Conservation (phyloP, 2,113 vertebrate genomes). For the Ia io region DNA sequence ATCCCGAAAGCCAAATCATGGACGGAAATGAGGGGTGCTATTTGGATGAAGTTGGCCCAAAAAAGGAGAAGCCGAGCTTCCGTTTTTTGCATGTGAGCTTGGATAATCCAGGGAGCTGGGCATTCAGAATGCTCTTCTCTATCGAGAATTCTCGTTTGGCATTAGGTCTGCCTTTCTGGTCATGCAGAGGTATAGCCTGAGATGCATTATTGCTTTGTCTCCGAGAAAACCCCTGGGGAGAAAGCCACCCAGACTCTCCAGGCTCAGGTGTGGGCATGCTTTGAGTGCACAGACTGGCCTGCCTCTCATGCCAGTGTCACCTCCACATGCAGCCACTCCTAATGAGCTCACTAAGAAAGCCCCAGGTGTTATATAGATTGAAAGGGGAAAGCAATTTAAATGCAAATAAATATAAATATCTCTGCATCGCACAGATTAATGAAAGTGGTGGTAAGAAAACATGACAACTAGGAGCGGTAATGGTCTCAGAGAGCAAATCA, state of each 20-base stretch:
- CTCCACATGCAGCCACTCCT: background rate
- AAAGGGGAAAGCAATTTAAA: conserved; percentile 37
- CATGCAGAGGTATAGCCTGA: background rate
- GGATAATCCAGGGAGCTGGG: background rate
- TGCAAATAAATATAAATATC: conserved; percentile 11
- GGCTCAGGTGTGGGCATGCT: background rate
- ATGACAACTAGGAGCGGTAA: background rate
- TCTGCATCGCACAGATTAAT: background rate
- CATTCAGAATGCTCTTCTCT: background rate
- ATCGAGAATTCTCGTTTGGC: background rate
- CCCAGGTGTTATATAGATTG: background rate
- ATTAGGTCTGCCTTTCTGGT: background rate
- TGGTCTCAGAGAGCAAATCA: background rate
- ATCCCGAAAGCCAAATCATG: background rate
- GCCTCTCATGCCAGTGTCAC: background rate
- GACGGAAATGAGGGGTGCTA: background rate
- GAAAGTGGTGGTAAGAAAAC: background rate
- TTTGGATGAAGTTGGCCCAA: background rate
- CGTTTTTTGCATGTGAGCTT: background rate
- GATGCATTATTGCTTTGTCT: background rate
- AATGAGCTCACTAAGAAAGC: background rate
- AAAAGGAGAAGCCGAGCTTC: background rate
- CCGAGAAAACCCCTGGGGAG: background rate
- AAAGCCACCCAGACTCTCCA: too few species aligned
- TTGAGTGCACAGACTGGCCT: background rate